Base-by-base conservation (phyloP, 1,140 invertebrate species). In the Drosophila guanche region DNA sequence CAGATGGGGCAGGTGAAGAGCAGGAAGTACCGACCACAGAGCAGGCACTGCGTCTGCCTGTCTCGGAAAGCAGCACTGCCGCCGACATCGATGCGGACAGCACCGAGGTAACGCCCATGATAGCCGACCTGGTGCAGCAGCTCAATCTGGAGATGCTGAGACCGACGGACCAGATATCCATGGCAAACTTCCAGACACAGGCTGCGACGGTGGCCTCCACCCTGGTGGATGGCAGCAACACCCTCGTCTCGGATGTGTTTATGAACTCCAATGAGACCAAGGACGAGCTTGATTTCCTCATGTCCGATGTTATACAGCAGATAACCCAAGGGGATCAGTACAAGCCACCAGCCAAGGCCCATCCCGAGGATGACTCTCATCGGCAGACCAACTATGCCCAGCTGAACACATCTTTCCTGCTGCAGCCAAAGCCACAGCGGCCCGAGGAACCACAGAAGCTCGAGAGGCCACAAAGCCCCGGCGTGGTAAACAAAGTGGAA, bases 121-220 rank as follows among this genome's bases (percentile, higher is more conserved):
- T 91, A 41, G 89, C 86, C 46, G 84, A 90, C 61, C 61, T 91
- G 27, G 84, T 89, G 47, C 83, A 89, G 42, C 81, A 90, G 37
- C 75, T 91, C 0, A 90, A 91, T 52, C 22, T 90, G 48, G 79
- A 91, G 40, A 59, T 91, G 43, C 58, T 91, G 0, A 86, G 67
- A 46, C 90, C 90, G 8, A 90, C 79, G 10, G 86, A 89, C 37
- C 81, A 85, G 40, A 90, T 92, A 57, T 88, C 74, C 0, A 92
- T 92, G 91, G 52, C 75, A 8, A 81, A 92, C 41, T 89, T 92
- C 59, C 89, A 91, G 61, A 90, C 83, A 0, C 89, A 92, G 67
- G 88, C 90, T 4, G 92, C 92, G 4, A 92, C 92, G 3, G 73
- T 92, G 0, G 92, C 91, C 14, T 92, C 92, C 23, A 88, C 83